Base-by-base conservation (phyloP, 1,140 invertebrate genomes). In the Atta texana region DNA sequence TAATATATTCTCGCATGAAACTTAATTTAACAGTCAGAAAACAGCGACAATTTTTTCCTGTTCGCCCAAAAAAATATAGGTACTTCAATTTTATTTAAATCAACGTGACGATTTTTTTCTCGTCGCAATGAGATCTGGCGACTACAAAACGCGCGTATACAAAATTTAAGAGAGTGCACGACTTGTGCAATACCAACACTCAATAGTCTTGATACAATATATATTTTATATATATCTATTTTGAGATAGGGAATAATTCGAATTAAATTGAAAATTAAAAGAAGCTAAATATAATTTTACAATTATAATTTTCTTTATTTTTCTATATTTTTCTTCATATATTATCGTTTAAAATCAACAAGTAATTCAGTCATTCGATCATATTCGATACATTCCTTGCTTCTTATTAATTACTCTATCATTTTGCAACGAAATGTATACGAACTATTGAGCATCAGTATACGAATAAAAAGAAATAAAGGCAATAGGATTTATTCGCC, bases 131-230 rank as follows among this genome's bases (percentile, higher is more conserved):
- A 72, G 5, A 72, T 18, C 28, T 14, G 3, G n/a, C 49, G n/a
- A 75, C 1, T 16, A 18, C 7, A 76, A 59, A 76, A 75, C 12
- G 24, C 31, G 1, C 55, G 2, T 71, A 4, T 7, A 10, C 28
- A 18, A 74, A 28, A 31, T n/a, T 24, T 61, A 31, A 80, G 18
- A 66, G 76, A 78, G 6, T 21, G 39, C 55, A 28, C 55, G 69
- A 84, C 24, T n/a, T 12, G 10, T 63, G n/a, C 8, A 24, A 51
- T n/a, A 75, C 39, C n/a, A 63, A 72, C 8, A 75, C 80, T 84
- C 80, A 61, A 84, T 84, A 84, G 39, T 82, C 55, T 59, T 34
- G 18, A n/a, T 44, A 81, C 21, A 51, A 18, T 39, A 24, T 53
- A 39, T 28, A 28, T 57, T 28, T 57, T 76, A 24, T 24, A 24